Evolutionary conservation across 2,113 vertebrate genomes (phyloP), one percentile per base, ranked within the genome.

Genomic region (Cepphus grylle): DNA sequence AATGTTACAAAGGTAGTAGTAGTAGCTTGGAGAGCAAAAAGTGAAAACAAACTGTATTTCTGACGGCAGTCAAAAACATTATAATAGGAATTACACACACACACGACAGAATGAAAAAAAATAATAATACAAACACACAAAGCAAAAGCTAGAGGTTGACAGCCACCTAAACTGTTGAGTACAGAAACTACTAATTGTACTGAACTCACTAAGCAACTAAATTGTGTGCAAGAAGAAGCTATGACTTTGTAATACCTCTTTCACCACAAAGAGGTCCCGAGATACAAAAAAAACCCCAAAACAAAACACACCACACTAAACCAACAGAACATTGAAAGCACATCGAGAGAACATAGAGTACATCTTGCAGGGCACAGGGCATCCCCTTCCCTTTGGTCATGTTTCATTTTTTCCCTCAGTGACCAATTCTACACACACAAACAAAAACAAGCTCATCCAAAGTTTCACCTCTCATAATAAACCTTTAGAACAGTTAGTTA

Each of bases 281-380:
- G 23, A 63, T 15, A 27, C 62, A 74, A 27, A 69, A 11, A 38
- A 40, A 29, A 5, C 14, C 26, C 16, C 38, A 62, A 63, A 29
- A 26, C 34, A 59, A 63, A 40, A 26, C 25, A 40, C 34, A 61
- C 23, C 59, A 25, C 34, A 36, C 9, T 26, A 74, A 76, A 0
- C 3, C 23, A 5, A 71, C 14, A 36, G 52, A 50, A 70, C 9
- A 65, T 25, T 18, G n/a, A 8, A 86, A 67, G 10, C 26, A 36
- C 26, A 65, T 1, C 5, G 2, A 34, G 18, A 70, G 32, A 61
- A 16, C 26, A 63, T 2, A 0, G 1, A 82, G 11, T 12, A n/a
- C 19, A 50, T 32, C n/a, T 38, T 15, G 5, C 4, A 74, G 26
- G 12, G 23, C 27, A 72, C 13, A 72, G 7, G 16, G 15, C 4